Percentiles rank a stretch among this genome's conserved stretches.
These are phyloP conservation scores for Arizona elegans DNA, from an alignment of 2,113 vertebrate genomes.

Conservation along the genomic window DNA sequence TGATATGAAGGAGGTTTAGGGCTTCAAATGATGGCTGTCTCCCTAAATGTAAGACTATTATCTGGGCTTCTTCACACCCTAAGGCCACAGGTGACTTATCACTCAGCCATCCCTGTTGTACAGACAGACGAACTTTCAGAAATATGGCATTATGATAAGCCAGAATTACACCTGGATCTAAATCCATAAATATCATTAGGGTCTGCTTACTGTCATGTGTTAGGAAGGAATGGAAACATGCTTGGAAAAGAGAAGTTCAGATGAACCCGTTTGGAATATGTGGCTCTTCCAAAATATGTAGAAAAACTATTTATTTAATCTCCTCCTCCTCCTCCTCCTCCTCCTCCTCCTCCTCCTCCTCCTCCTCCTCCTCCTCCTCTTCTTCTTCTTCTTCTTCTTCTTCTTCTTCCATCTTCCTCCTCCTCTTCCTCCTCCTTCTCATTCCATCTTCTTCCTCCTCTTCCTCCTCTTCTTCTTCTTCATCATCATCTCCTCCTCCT, in stretches of 20 bases:
- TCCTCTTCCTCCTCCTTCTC: no score
- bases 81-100: conserved; percentile 54
- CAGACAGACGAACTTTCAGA: conserved; percentile 45
- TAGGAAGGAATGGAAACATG: conserved; percentile 21
- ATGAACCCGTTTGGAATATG: background rate
- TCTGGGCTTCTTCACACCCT: conserved; percentile 50
- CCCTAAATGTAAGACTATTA: conserved; percentile 58
- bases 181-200: conserved; percentile 14
- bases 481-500: no score
- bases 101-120: conserved; percentile 35
- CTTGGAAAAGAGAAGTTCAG: background rate
- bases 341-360: no score
- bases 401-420: no score
- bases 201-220: conserved; percentile 38
- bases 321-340: no score
- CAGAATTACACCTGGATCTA: conserved; percentile 9
- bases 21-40: conserved; percentile 46
- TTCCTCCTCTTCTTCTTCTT: no score
- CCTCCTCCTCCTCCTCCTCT: no score
- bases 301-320: no score
- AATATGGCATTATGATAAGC: conserved; percentile 47
- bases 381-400: no score
- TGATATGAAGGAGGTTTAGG: conserved; percentile 59
- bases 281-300: no score
- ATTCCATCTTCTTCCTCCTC: no score